Percentiles rank a stretch among this genome's conserved stretches.
Evolutionary conservation across 92 coral and sea anemone species (phyloP).

Genomic region (Umimayanthus kanabou): DNA sequence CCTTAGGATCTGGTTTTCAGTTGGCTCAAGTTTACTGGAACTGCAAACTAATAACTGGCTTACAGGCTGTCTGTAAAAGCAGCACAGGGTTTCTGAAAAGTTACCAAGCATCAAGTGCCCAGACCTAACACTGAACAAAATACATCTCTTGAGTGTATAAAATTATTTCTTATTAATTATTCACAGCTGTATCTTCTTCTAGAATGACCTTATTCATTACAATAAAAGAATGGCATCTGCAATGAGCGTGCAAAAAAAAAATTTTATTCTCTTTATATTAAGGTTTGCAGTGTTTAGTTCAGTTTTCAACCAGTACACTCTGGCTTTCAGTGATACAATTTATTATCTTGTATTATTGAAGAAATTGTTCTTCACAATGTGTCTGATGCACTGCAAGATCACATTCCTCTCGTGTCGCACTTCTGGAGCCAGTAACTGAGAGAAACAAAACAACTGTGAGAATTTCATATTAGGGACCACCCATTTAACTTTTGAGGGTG

Average conservation of each 20-base stretch:
- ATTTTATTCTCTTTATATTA: neutral
- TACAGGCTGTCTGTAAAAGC: too few species aligned
- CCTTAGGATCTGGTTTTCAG: too few species aligned
- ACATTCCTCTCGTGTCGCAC: constrained; percentile 93
- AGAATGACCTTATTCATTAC: neutral
- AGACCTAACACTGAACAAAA: too few species aligned
- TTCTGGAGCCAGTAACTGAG: constrained; percentile 90
- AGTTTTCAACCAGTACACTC: neutral
- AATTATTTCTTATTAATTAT: too few species aligned
- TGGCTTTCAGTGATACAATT: neutral
- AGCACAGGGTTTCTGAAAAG: too few species aligned
- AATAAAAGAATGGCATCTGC: neutral
- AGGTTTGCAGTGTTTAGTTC: neutral
- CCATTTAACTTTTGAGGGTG: too few species aligned
- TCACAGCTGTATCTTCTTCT: neutral
- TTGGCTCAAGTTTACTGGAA: too few species aligned
- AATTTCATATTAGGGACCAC: neutral
- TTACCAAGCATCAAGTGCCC: too few species aligned
- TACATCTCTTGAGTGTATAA: too few species aligned
- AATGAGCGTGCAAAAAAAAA: too few species aligned
- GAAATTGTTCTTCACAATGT: constrained; percentile 82
- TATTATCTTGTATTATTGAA: constrained; percentile 47
- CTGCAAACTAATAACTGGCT: too few species aligned
- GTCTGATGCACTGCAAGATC: constrained; percentile 90
- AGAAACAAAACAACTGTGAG: constrained; percentile 4